Evolutionary conservation across 2,888 invertebrate genomes (phyloP), one percentile per base, ranked within the genome.

Genomic region (Ischnus inquisitorius): DNA sequence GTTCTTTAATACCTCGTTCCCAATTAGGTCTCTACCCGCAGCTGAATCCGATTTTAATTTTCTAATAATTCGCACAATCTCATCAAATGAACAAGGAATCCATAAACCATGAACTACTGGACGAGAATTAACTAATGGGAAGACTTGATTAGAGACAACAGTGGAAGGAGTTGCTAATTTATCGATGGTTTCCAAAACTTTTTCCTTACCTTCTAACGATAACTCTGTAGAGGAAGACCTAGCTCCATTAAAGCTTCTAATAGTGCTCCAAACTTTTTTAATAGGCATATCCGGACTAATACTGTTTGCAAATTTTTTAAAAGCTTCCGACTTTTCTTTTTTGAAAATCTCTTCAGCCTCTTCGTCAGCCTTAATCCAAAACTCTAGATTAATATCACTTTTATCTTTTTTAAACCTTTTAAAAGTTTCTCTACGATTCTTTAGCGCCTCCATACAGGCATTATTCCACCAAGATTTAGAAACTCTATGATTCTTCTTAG

Each of bases 1-100:
- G 12, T 43, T 48, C 48, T 71, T 82, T 16, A 77, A 39, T n/a
- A 41, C 46, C 14, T 4, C 6, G 16, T 81, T 81, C 3, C 12
- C 39, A 8, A 82, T 82, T 19, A 67, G 14, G 43, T 83, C 79
- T 8, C 62, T 68, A 6, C 79, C 80, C 3, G 78, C 39, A 1
- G 84, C 80, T 12, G 62, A 69, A 10, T 51, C n/a, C 4, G 4
- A 8, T 77, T 79, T 83, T 1, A 67, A 54, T 43, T 43, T 22
- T 41, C 14, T 71, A 3, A 54, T 54, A 5, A 39, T 28, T 1
- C 22, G 8, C 1, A 0, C 0, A 1, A 83, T 6, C 51, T 79
- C 82, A 16, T 43, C 5, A 0, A 14, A 3, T 6, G 71, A 54
- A 12, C 64, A 71, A 0, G 82, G 72, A 2, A 64, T 10, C 77